These are phyloP conservation scores for Bacillus rossius DNA, from an alignment of 1,140 invertebrate genomes.

Conservation along the genomic window DNA sequence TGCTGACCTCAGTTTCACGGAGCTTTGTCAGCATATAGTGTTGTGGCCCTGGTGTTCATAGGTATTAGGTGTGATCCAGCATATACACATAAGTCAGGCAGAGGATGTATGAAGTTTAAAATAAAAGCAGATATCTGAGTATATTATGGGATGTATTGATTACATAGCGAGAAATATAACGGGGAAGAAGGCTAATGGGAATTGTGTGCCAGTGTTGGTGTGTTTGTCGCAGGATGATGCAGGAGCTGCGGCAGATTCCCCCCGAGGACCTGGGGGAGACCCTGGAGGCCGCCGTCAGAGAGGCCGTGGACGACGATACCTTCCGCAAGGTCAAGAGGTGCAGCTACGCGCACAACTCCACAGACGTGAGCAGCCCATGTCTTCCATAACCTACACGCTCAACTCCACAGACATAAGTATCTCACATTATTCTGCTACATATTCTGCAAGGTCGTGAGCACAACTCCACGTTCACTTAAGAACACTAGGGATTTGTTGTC, in stretches of 20 bases:
- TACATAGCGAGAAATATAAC: no score
- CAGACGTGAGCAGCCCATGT: constrained; percentile 46
- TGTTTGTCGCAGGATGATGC: background rate
- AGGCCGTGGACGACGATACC: constrained; percentile 60
- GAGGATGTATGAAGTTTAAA: no score
- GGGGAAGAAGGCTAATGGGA: no score
- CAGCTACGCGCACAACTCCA: constrained; percentile 59
- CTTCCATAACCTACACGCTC: background rate
- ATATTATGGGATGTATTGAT: no score
- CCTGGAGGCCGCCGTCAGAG: constrained; percentile 55
- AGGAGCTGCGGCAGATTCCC: background rate
- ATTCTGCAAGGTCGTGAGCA: background rate
- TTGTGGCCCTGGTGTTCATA: no score
- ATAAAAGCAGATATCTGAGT: no score
- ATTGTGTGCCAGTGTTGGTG: no score
- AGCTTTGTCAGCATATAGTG: no score
- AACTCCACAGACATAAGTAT: background rate
- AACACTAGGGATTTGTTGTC: background rate
- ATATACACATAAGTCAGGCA: no score
- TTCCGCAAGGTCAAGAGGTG: constrained; percentile 61
- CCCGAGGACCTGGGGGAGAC: constrained; percentile 46
- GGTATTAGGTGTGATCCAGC: no score
- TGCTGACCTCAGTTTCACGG: no score
- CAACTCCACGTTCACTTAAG: background rate
- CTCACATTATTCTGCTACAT: background rate